Evolutionary conservation across 2,888 invertebrate species (phyloP).

Genomic region (Lochmaea capreae): DNA sequence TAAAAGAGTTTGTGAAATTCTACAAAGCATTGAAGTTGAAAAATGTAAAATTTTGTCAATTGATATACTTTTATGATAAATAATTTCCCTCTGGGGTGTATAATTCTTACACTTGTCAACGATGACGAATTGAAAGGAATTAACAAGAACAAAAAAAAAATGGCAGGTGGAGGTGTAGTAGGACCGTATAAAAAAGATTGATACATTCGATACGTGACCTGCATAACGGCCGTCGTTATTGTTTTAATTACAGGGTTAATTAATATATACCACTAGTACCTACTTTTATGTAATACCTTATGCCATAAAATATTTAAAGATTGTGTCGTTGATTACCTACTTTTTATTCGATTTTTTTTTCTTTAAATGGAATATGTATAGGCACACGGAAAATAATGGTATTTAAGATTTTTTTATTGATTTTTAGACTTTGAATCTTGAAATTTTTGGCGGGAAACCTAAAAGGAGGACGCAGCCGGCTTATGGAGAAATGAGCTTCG

Average conservation of each 20-base stretch:
- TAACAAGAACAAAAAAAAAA: conserved; percentile 21
- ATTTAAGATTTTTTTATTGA: too few relatives aligned
- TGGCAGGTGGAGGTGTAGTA: conserved; percentile 49
- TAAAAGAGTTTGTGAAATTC: too few relatives aligned
- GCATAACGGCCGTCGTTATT: conserved; percentile 48
- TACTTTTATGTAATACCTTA: conserved; percentile 9
- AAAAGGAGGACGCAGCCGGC: too few relatives aligned
- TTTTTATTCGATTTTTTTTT: conserved; percentile 3
- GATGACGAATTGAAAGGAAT: neutral
- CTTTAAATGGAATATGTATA: too few relatives aligned
- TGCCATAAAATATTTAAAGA: conserved; percentile 21
- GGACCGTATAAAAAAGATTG: conserved; percentile 48
- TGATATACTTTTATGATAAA: too few relatives aligned
- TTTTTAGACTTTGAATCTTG: too few relatives aligned
- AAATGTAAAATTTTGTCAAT: too few relatives aligned
- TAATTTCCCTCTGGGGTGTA: too few relatives aligned
- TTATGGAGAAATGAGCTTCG: too few relatives aligned
- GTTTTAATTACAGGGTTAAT: conserved; percentile 39
- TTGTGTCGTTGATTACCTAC: conserved; percentile 19
- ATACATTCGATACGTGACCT: conserved; percentile 45
- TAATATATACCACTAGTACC: conserved; percentile 16
- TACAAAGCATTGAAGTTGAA: too few relatives aligned
- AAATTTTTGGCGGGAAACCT: too few relatives aligned
- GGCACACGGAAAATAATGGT: too few relatives aligned
- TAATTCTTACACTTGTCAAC: neutral